phyloP scores from a whole-genome alignment of 2,113 vertebrate species.

The Hirundichthys speculiger region DNA sequence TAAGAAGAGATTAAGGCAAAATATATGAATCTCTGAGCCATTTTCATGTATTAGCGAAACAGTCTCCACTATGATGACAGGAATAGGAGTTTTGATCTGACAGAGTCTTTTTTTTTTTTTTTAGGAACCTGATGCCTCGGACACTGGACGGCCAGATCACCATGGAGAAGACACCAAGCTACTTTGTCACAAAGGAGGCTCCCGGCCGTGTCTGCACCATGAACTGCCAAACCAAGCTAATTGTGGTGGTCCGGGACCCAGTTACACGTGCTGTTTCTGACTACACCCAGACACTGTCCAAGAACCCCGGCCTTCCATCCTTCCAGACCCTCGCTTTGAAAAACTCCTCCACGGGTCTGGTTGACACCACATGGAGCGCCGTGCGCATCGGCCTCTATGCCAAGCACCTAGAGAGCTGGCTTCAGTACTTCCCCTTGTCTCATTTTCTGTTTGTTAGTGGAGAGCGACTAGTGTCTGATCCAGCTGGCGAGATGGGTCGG shows the following conservation, averaged over 20 bases:
- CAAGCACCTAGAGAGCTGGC: constrained; percentile 93
- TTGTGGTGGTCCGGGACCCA: constrained; percentile 92
- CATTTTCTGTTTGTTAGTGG: constrained; percentile 92
- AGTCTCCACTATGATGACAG: background rate
- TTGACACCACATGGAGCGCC: constrained; percentile 92
- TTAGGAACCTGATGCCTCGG: constrained; percentile 91
- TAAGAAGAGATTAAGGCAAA: too few relatives aligned
- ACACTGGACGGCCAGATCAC: constrained; percentile 93
- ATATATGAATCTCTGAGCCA: too few relatives aligned
- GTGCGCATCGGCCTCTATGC: constrained; percentile 93
- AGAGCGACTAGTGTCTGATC: constrained; percentile 90
- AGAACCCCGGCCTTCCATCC: constrained; percentile 88
- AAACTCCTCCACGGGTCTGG: constrained; percentile 84
- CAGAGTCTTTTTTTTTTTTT: constrained; percentile 23
- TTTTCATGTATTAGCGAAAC: background rate
- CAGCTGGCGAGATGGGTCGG: constrained; percentile 88
- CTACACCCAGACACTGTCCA: constrained; percentile 93
- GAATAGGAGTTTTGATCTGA: background rate
- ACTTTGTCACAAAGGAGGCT: constrained; percentile 93
- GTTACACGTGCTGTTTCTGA: constrained; percentile 93
- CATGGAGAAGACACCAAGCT: constrained; percentile 97
- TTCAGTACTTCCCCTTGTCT: constrained; percentile 88
- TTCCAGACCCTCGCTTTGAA: constrained; percentile 90
- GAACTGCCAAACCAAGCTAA: constrained; percentile 89
- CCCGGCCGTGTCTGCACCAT: constrained; percentile 86